A percentile compares a stretch with the other conserved stretches of the same genome.
These are phyloP conservation scores for Drosophila eugracilis DNA, from an alignment of 1,140 invertebrate species.

Conservation along the genomic window DNA sequence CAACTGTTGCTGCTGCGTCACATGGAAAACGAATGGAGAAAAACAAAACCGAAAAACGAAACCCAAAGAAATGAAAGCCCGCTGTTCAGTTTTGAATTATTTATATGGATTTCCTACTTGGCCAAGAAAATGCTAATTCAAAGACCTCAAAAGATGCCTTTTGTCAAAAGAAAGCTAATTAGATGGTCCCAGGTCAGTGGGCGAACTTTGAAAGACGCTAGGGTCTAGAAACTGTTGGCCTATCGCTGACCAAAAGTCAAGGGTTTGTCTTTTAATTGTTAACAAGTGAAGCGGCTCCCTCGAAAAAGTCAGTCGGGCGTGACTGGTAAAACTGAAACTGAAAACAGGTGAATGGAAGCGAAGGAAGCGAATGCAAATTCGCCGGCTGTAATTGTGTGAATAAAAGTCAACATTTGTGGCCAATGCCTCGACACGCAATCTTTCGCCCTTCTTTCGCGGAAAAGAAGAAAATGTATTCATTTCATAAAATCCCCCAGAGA, in stretches of 20 bases:
- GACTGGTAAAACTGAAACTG: conserved; percentile 23
- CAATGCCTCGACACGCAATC: conserved; percentile 63
- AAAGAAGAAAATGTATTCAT: conserved; percentile 68
- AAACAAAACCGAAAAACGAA: conserved; percentile 49
- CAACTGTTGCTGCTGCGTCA: conserved; percentile 66
- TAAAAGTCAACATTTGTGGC: conserved; percentile 81
- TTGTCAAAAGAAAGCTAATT: conserved; percentile 77
- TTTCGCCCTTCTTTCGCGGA: conserved; percentile 37
- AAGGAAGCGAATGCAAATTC: conserved; percentile 57
- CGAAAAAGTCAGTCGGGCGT: conserved; percentile 14
- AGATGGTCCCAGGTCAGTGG: conserved; percentile 25
- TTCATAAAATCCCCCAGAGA: conserved; percentile 43
- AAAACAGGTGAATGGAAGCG: conserved; percentile 6
- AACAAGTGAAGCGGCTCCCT: conserved; percentile 56
- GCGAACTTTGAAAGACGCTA: conserved; percentile 15
- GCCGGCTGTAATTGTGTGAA: conserved; percentile 73
- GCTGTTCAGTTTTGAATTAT: conserved; percentile 72
- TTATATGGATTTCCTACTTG: conserved; percentile 69
- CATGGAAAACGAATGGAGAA: conserved; percentile 56
- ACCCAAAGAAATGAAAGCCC: conserved; percentile 53
- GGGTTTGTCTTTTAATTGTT: conserved; percentile 55
- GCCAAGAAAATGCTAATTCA: conserved; percentile 71
- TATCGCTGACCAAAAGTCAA: conserved; percentile 68
- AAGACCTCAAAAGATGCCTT: conserved; percentile 16
- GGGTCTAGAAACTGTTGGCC: no score